Evolutionary conservation across 2,888 invertebrate genomes (phyloP).

Genomic region (Spodoptera picta): DNA sequence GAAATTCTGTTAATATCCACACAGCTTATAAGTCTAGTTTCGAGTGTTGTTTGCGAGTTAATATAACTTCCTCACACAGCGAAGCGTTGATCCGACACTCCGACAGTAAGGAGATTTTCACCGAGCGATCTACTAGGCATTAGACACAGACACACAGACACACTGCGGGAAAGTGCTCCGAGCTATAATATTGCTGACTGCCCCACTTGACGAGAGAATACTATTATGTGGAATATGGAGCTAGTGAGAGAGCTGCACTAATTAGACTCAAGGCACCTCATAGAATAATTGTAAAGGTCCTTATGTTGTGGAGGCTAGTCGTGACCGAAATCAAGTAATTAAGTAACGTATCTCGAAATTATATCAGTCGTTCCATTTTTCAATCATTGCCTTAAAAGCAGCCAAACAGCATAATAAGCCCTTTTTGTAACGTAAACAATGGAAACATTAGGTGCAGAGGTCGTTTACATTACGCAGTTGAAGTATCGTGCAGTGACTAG

Average conservation of each 20-base stretch:
- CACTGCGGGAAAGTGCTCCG: slow-evolving; percentile 38
- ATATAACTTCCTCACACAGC: not conserved
- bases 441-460: slow-evolving; percentile 8
- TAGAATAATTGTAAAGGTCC: not conserved
- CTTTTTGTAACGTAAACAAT: slow-evolving; percentile 15
- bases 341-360: not conserved
- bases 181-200: slow-evolving; percentile 11
- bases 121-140: slow-evolving; percentile 18
- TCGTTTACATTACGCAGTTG: too few relatives aligned
- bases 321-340: too few relatives aligned
- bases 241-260: slow-evolving; percentile 4
- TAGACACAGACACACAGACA: slow-evolving; percentile 24
- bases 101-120: slow-evolving; percentile 23
- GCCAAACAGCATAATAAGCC: not conserved
- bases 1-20: not conserved
- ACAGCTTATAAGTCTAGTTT: not conserved
- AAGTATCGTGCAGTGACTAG: not conserved
- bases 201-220: slow-evolving; percentile 35
- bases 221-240: slow-evolving; percentile 22
- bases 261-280: not conserved
- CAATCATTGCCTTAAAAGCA: not conserved
- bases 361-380: not conserved
- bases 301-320: slow-evolving; percentile 1
- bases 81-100: slow-evolving; percentile 1
- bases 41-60: not conserved